These are phyloP conservation scores for Drosophila kambysellisi DNA, from an alignment of 2,888 invertebrate genomes.

Conservation along the genomic window DNA sequence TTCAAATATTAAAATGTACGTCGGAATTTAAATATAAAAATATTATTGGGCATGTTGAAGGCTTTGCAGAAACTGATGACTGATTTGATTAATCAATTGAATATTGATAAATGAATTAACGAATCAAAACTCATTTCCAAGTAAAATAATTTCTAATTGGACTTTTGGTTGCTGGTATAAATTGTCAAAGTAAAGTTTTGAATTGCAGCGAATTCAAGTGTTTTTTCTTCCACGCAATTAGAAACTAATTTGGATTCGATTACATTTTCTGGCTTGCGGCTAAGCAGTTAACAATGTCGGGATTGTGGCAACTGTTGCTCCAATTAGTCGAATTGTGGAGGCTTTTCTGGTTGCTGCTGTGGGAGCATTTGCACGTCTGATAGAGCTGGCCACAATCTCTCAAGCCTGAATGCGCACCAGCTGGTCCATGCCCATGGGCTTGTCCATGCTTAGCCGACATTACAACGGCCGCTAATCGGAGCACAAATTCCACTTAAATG, in stretches of 20 bases:
- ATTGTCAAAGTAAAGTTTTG: background rate
- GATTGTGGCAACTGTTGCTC: constrained; percentile 17
- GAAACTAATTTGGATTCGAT: background rate
- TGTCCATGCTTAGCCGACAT: constrained; percentile 40
- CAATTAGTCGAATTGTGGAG: constrained; percentile 53
- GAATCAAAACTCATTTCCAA: background rate
- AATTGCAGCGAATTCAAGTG: background rate
- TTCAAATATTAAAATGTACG: constrained; percentile 60
- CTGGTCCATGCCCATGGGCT: constrained; percentile 43
- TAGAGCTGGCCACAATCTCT: constrained; percentile 56
- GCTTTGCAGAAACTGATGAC: constrained; percentile 7
- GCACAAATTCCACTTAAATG: constrained; percentile 72
- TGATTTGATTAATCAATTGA: background rate
- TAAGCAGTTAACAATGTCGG: background rate
- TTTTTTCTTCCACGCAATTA: background rate
- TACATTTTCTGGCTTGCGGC: background rate
- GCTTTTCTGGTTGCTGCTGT: constrained; percentile 8
- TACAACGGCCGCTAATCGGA: constrained; percentile 67
- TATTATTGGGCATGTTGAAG: background rate
- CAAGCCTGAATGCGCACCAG: constrained; percentile 52
- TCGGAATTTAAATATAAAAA: constrained; percentile 36
- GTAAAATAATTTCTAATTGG: background rate
- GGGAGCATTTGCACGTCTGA: constrained; percentile 13
- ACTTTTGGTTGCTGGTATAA: background rate
- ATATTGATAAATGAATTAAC: background rate